Conservation (phyloP, 2,113 vertebrate species). For the Cryptotis parvus region DNA sequence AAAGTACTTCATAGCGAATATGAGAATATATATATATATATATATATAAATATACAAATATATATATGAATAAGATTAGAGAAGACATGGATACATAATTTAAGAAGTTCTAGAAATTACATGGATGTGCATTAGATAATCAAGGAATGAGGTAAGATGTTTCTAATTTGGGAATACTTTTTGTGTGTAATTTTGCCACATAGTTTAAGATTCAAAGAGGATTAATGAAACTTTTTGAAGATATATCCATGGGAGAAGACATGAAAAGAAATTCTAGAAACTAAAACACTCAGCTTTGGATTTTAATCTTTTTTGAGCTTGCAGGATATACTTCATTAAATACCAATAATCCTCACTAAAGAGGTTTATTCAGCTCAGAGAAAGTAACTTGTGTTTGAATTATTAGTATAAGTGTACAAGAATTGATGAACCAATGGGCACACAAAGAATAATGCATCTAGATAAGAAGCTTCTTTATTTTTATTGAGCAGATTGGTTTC, state of each 20-base stretch:
- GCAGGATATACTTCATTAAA: too few relatives aligned
- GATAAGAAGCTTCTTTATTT: neutral
- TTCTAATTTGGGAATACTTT: conserved; percentile 11
- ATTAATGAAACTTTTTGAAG: conserved; percentile 8
- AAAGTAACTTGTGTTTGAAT: neutral
- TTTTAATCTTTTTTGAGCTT: conserved; percentile 14
- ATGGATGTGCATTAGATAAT: neutral
- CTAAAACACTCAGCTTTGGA: neutral
- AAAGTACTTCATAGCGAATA: neutral
- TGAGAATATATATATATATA: too few relatives aligned
- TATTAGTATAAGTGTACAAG: neutral
- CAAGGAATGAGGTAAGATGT: neutral
- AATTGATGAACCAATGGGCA: neutral
- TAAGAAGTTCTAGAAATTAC: neutral
- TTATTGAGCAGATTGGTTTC: neutral
- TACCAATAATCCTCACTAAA: neutral
- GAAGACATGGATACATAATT: neutral
- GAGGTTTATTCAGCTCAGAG: neutral
- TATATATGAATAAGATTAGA: neutral
- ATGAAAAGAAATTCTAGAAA: neutral
- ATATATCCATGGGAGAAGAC: neutral
- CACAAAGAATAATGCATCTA: too few relatives aligned
- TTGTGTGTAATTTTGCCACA: neutral
- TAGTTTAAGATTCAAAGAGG: neutral
- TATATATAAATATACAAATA: too few relatives aligned